These are phyloP conservation scores for Channa argus DNA, from an alignment of 2,113 vertebrate species.

Conservation along the genomic window DNA sequence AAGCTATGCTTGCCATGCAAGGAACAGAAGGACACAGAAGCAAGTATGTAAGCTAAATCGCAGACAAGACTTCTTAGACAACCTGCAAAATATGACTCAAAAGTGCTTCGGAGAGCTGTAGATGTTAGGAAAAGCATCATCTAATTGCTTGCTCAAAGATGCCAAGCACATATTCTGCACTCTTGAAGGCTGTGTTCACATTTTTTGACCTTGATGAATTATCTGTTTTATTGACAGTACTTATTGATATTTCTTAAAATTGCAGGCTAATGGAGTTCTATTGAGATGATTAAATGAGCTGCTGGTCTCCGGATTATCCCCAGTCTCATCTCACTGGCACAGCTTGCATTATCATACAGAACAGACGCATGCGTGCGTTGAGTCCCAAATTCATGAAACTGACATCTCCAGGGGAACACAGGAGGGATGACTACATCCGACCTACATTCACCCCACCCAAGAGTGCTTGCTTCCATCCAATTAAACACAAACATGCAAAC, in stretches of 20 bases:
- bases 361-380: conserved; percentile 80
- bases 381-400: conserved; percentile 82
- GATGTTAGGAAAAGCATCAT: conserved; percentile 59
- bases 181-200: conserved; percentile 64
- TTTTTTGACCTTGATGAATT: conserved; percentile 83
- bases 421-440: conserved; percentile 79
- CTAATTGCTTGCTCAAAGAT: conserved; percentile 74
- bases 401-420: conserved; percentile 79
- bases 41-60: conserved; percentile 40
- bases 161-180: conserved; percentile 58
- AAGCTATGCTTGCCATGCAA: conserved; percentile 21
- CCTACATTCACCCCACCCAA: conserved; percentile 80
- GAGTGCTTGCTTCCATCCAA: conserved; percentile 62
- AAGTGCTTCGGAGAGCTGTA: conserved; percentile 55
- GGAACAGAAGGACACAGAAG: conserved; percentile 34
- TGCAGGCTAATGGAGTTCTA: conserved; percentile 78
- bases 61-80: conserved; percentile 49
- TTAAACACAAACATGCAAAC: conserved; percentile 60
- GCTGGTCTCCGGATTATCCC: conserved; percentile 80
- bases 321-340: conserved; percentile 74
- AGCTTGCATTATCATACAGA: conserved; percentile 82
- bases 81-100: conserved; percentile 63
- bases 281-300: conserved; percentile 83
- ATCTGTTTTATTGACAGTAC: conserved; percentile 81
- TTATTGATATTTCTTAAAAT: conserved; percentile 85